Evolutionary conservation across 2,797 vertebrate species (phyloP).

Genomic region (Hemibagrus guttatus): DNA sequence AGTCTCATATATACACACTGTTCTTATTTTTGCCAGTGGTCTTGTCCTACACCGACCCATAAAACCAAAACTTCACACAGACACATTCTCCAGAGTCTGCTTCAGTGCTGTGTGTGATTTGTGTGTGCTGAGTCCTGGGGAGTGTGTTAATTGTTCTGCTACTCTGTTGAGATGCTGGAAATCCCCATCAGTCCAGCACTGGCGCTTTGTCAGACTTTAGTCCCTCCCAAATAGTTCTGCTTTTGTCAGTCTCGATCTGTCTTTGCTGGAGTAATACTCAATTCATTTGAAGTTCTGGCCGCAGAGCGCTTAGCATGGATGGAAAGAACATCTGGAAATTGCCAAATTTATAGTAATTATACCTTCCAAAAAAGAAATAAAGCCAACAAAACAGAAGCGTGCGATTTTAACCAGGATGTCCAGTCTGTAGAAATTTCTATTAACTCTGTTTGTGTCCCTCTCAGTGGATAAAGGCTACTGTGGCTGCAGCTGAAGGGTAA

Average conservation of each 20-base stretch:
- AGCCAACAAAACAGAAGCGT: neutral
- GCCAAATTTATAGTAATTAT: conserved; percentile 2
- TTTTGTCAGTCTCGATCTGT: conserved; percentile 56
- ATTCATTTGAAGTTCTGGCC: neutral
- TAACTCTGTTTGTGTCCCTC: conserved; percentile 36
- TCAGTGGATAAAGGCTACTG: conserved; percentile 5
- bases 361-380: neutral
- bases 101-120: conserved; percentile 33
- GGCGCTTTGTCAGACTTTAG: conserved; percentile 7
- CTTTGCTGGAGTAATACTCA: neutral
- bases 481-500: conserved; percentile 74
- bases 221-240: neutral
- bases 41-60: conserved; percentile 8
- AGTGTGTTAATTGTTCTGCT: conserved; percentile 21
- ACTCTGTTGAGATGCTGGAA: conserved; percentile 28
- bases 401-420: conserved; percentile 1
- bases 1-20: neutral
- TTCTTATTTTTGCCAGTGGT: conserved; percentile 22
- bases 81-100: conserved; percentile 7
- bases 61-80: conserved; percentile 14
- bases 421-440: conserved; percentile 21
- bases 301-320: conserved; percentile 3
- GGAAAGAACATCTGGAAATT: conserved; percentile 14
- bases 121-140: conserved; percentile 7
- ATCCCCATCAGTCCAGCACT: conserved; percentile 18